Percentiles rank a stretch among this genome's conserved stretches.
Conservation (phyloP, 2,888 invertebrate genomes). For the Cremastinae sp. region DNA sequence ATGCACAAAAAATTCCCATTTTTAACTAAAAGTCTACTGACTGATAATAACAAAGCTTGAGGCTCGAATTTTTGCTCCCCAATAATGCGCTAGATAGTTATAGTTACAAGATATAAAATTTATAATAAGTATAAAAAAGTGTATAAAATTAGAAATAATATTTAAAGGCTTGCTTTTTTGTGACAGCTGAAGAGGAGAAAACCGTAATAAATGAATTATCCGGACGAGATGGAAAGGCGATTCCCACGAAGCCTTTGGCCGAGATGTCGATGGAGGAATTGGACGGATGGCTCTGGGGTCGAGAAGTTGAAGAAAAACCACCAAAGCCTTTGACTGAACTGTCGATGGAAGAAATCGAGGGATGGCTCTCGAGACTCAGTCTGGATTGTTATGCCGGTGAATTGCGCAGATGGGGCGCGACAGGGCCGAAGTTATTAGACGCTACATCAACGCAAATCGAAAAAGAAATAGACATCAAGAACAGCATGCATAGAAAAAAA, state of each 20-base stretch:
- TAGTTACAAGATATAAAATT: too few relatives aligned
- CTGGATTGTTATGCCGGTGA: slow-evolving; percentile 90
- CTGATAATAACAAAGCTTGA: too few relatives aligned
- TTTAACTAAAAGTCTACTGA: too few relatives aligned
- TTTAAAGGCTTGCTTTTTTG: slow-evolving; percentile 5
- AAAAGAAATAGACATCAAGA: slow-evolving; percentile 91
- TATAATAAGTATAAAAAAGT: too few relatives aligned
- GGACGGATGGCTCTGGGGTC: slow-evolving; percentile 89
- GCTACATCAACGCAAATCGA: slow-evolving; percentile 92
- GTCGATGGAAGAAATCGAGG: slow-evolving; percentile 89
- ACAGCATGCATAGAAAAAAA: slow-evolving; percentile 95
- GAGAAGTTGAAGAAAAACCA: slow-evolving; percentile 60
- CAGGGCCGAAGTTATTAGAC: slow-evolving; percentile 89
- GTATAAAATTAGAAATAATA: too few relatives aligned
- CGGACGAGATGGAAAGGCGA: slow-evolving; percentile 61
- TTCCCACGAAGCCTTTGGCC: slow-evolving; percentile 83
- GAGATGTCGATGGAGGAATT: slow-evolving; percentile 91
- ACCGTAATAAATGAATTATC: slow-evolving; percentile 81
- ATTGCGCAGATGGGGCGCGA: slow-evolving; percentile 91
- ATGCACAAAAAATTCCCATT: too few relatives aligned
- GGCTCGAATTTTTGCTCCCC: neutral
- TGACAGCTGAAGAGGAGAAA: slow-evolving; percentile 84
- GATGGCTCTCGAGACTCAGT: slow-evolving; percentile 90
- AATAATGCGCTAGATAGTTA: too few relatives aligned
- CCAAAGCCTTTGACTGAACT: slow-evolving; percentile 87